These are phyloP conservation scores for Aphyosemion australe DNA, from an alignment of 2,113 vertebrate genomes.

Conservation along the genomic window DNA sequence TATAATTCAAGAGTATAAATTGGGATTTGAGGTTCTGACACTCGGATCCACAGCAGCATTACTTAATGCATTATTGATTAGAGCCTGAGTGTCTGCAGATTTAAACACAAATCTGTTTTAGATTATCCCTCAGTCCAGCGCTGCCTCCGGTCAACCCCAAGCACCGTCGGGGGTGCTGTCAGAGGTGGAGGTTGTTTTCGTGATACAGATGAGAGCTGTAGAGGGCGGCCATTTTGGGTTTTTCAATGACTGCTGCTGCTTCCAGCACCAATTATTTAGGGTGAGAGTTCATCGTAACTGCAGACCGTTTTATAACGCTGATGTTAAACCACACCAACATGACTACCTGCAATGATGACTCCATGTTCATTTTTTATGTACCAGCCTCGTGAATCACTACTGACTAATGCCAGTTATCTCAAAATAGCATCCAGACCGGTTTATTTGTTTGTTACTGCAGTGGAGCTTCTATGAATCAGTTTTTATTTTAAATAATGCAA, in stretches of 20 bases:
- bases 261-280: neutral
- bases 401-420: neutral
- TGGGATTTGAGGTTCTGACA: neutral
- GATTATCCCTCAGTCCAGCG: conserved; percentile 18
- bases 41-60: neutral
- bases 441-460: neutral
- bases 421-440: neutral
- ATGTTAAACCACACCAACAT: neutral
- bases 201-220: conserved; percentile 5
- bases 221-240: neutral
- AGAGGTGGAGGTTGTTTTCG: conserved; percentile 12
- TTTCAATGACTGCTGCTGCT: neutral
- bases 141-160: conserved; percentile 4
- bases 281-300: neutral
- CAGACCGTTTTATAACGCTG: neutral
- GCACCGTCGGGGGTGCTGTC: conserved; percentile 7
- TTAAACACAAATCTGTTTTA: conserved; percentile 5
- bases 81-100: neutral
- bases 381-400: neutral
- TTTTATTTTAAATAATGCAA: neutral
- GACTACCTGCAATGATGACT: neutral
- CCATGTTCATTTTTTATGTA: neutral
- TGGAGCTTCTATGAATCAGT: neutral
- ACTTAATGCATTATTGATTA: neutral
- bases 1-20: neutral